Percentiles rank a stretch among this genome's conserved stretches.
Conservation (phyloP, 2,888 invertebrate species). For the Catocala fraxini region DNA sequence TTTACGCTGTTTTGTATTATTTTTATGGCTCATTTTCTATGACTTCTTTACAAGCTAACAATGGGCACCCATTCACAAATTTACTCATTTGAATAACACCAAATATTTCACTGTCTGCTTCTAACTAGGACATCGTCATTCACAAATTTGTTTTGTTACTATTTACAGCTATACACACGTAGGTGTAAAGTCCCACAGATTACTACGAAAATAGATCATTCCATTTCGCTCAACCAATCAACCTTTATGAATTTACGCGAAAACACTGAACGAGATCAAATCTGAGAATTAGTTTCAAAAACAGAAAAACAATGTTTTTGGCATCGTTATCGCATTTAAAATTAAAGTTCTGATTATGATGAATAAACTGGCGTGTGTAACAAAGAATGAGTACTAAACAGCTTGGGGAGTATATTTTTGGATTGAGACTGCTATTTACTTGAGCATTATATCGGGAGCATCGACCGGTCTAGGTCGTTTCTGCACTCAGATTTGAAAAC, state of each 20-base stretch:
- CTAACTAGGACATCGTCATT: constrained; percentile 32
- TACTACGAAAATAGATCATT: constrained; percentile 24
- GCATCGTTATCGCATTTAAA: constrained; percentile 29
- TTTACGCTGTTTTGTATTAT: constrained; percentile 4
- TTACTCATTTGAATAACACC: constrained; percentile 35
- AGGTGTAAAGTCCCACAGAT: constrained; percentile 22
- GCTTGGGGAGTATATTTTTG: constrained; percentile 46
- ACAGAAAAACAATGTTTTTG: constrained; percentile 8
- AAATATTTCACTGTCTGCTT: constrained; percentile 28
- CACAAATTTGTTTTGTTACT: constrained; percentile 39
- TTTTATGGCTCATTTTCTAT: constrained; percentile 25
- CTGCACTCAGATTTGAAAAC: constrained; percentile 38
- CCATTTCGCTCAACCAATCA: constrained; percentile 16
- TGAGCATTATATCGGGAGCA: constrained; percentile 44
- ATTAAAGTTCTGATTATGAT: constrained; percentile 37
- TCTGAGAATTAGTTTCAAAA: constrained; percentile 11
- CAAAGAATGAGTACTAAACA: constrained; percentile 22
- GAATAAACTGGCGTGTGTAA: constrained; percentile 18
- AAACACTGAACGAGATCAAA: constrained; percentile 30
- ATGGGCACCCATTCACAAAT: constrained; percentile 29
- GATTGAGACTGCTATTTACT: constrained; percentile 51
- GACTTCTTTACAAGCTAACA: constrained; percentile 20
- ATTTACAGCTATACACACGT: constrained; percentile 24
- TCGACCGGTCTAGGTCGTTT: constrained; percentile 60
- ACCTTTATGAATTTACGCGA: constrained; percentile 26